Base-by-base conservation (phyloP, 2,888 invertebrate species). In the Lepetodrilus schrolli region DNA sequence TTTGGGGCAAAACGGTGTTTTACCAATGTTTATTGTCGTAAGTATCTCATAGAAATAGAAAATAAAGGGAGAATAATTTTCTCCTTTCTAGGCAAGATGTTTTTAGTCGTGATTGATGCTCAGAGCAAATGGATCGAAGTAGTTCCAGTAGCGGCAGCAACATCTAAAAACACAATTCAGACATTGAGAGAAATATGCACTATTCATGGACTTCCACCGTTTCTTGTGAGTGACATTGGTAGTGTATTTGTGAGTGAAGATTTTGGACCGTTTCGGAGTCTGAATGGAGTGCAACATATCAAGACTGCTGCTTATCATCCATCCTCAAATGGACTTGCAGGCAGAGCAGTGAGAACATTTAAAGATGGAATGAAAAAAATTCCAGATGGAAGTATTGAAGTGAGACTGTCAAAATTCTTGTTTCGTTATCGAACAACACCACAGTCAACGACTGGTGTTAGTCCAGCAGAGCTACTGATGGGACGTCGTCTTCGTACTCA, bases 231-330 rank as follows among this genome's bases (percentile, higher is more conserved):
- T 4, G 80, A 83, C 30, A 85, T 78, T 72, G 80, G 72, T 21
- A 26, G 77, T 3, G 8, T 17, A 21, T 81, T 82, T 50, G 72
- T 68, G 0, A 74, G 73, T 37, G 37, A 66, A 7, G 79, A 79
- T 37, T 75, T 83, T 66, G 20, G 71, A 13, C 10, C 21, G 4
- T 81, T 80, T 71, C 43, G 72, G n/a, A 38, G 30, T 13, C n/a
- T 30, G 3, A 76, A 77, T 51, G 77, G 75, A 4, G 80, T 80
- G n/a, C 30, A 30, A 1, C 80, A 82, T 66, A 66, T 72, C 0
- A 70, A 69, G 23, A 68, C 58, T 30, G 77, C 82, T 17, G 79
- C 82, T 2, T 78, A 83, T 65, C 79, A 81, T 48, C 78, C 81
- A 43, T 74, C 76, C 2, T 73, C 36, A 23, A 77, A 74, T 48